These are phyloP conservation scores for Leptopilina clavipes DNA, from an alignment of 1,140 invertebrate species.

Conservation along the genomic window DNA sequence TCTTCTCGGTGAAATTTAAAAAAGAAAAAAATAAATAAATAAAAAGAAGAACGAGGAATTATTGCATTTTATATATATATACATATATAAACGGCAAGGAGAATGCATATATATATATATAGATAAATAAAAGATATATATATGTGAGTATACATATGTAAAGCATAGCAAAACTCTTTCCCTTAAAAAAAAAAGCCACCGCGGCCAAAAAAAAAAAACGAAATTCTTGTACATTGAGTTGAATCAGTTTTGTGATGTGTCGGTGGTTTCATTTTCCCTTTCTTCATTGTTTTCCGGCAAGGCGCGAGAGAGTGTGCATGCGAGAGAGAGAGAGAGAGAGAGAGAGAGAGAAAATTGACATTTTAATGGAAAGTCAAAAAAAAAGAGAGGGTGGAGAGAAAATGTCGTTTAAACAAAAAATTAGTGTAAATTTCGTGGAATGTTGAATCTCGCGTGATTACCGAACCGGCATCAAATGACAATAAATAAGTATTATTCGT, in stretches of 20 bases:
- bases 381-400: too few relatives aligned
- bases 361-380: too few relatives aligned
- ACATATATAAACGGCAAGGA: constrained; percentile 50
- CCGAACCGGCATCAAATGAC: constrained; percentile 62
- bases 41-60: background rate
- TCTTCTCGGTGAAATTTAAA: background rate
- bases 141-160: constrained; percentile 54
- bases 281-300: constrained; percentile 50
- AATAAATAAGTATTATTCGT: constrained; percentile 66
- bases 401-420: constrained; percentile 43
- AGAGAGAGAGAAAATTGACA: background rate
- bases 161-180: constrained; percentile 46
- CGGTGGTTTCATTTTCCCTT: constrained; percentile 5
- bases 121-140: constrained; percentile 42
- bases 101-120: constrained; percentile 56
- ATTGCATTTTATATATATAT: constrained; percentile 19
- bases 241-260: constrained; percentile 48
- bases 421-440: constrained; percentile 50
- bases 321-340: constrained; percentile 24
- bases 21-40: background rate
- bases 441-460: constrained; percentile 49
- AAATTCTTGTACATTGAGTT: constrained; percentile 60
- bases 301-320: constrained; percentile 38
- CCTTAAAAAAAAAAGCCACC: constrained; percentile 48
- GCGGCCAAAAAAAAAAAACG: constrained; percentile 48